Conservation (phyloP, 1,140 invertebrate genomes). For the Conopomorpha cramerella region DNA sequence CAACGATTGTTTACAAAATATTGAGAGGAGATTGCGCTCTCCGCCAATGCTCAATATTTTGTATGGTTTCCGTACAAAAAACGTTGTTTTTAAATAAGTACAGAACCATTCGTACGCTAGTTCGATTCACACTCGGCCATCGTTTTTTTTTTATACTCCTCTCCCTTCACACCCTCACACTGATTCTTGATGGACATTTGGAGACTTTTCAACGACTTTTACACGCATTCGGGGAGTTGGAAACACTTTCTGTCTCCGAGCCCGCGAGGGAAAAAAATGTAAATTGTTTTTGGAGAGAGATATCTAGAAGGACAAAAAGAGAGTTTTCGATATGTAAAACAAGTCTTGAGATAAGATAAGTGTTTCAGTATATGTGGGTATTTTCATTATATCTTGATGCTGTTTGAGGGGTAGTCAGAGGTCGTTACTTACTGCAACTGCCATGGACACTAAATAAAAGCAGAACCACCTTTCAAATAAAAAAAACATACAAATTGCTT, state of each 20-base stretch:
- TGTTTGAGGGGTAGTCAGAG: no score
- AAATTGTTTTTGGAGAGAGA: not conserved
- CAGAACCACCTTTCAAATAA: no score
- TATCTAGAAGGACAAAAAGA: not conserved
- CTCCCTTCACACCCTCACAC: not conserved
- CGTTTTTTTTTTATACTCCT: not conserved
- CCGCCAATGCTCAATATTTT: no score
- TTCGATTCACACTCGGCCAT: not conserved
- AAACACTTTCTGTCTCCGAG: not conserved
- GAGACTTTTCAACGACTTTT: not conserved
- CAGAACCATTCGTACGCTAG: not conserved
- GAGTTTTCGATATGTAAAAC: not conserved
- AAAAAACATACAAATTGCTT: no score
- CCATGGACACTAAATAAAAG: no score
- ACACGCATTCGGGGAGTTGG: not conserved
- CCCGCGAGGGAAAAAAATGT: not conserved
- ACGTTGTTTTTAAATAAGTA: not conserved
- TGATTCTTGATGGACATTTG: not conserved
- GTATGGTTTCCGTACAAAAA: not conserved
- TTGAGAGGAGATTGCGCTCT: no score
- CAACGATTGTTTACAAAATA: not conserved
- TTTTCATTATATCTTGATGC: not conserved
- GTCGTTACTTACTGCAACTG: no score
- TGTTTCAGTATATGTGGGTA: not conserved
- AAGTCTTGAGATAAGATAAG: not conserved